Evolutionary conservation across 2,888 invertebrate genomes (phyloP).

Genomic region (Achlya flavicornis): DNA sequence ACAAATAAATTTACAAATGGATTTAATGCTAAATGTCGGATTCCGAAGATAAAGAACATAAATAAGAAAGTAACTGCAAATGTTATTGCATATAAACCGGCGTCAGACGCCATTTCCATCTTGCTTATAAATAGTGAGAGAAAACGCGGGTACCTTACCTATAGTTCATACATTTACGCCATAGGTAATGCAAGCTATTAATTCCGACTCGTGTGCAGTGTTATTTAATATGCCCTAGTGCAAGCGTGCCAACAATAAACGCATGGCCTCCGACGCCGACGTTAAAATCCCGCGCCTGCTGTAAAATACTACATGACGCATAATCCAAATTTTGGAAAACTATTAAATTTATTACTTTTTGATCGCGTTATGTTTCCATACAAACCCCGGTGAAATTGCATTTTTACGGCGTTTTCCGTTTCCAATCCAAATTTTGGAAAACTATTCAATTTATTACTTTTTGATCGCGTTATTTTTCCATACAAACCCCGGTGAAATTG

Average conservation of each 20-base stretch:
- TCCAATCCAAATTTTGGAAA: too few relatives aligned
- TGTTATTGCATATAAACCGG: not conserved
- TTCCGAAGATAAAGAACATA: not conserved
- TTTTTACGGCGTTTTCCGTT: too few relatives aligned
- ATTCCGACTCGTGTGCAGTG: conserved; percentile 35
- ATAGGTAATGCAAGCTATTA: conserved; percentile 41
- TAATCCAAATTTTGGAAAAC: not conserved
- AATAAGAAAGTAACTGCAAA: conserved; percentile 8
- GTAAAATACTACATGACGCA: conserved; percentile 38
- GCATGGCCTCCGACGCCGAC: conserved; percentile 52
- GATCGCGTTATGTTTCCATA: too few relatives aligned
- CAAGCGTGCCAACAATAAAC: conserved; percentile 55
- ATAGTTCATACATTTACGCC: conserved; percentile 20
- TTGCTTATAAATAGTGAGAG: conserved; percentile 11
- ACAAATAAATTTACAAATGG: not conserved
- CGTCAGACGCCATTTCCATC: not conserved
- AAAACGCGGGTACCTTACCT: not conserved
- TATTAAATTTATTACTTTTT: not conserved
- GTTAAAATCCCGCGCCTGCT: conserved; percentile 49
- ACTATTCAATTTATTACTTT: too few relatives aligned
- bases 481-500: too few relatives aligned
- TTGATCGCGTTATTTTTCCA: too few relatives aligned
- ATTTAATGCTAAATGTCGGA: not conserved
- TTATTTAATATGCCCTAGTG: conserved; percentile 53
- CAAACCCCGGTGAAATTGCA: too few relatives aligned